These are phyloP conservation scores for Serrognathus titanus DNA, from an alignment of 2,888 invertebrate species.

Conservation along the genomic window DNA sequence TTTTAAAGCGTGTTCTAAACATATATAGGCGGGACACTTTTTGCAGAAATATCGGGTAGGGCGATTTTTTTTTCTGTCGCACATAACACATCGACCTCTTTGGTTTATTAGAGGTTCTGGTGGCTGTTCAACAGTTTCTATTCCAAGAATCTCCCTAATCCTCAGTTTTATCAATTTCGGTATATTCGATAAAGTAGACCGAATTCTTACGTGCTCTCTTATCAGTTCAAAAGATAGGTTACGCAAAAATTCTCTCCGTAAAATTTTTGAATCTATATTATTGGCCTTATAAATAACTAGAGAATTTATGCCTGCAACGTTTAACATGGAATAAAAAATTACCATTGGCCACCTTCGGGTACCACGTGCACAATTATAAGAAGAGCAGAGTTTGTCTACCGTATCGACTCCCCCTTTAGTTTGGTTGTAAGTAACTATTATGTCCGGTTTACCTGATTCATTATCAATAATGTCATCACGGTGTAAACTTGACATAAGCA, in stretches of 20 bases:
- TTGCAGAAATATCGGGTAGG: neutral
- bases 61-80: conserved; percentile 3
- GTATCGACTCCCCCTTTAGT: conserved; percentile 10
- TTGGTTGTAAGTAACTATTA: conserved; percentile 5
- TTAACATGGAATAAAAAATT: conserved; percentile 10
- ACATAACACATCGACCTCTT: neutral
- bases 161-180: too few species aligned
- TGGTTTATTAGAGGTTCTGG: neutral
- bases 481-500: neutral
- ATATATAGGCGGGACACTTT: neutral
- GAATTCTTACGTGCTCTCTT: neutral
- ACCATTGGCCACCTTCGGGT: conserved; percentile 15
- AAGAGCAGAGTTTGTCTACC: conserved; percentile 7
- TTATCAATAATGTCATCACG: neutral
- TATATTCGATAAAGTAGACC: too few species aligned
- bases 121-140: neutral
- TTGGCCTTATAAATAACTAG: conserved; percentile 1
- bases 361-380: conserved; percentile 8
- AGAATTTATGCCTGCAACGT: conserved; percentile 10
- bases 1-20: too few species aligned
- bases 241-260: conserved; percentile 7
- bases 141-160: too few species aligned
- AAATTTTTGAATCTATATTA: neutral
- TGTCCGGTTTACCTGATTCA: conserved; percentile 1
- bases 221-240: neutral